Evolutionary conservation across 2,888 invertebrate genomes (phyloP).

Genomic region (Sinodicranocentrus sp.): DNA sequence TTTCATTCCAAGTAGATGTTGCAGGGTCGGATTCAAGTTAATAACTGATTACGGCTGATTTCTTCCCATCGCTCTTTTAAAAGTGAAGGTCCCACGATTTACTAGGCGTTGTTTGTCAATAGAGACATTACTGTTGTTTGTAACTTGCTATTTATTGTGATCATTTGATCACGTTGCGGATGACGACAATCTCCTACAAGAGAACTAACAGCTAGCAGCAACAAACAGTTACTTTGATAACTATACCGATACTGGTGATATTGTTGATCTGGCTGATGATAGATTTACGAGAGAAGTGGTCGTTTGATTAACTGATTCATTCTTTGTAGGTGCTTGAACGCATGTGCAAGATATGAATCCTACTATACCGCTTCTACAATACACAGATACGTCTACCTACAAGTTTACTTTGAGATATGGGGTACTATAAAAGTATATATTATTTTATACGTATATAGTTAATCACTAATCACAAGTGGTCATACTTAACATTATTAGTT

Average conservation of each 20-base stretch:
- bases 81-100: slow-evolving; percentile 72
- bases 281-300: slow-evolving; percentile 11
- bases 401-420: no score
- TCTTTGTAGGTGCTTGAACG: neutral
- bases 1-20: slow-evolving; percentile 21
- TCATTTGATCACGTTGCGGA: slow-evolving; percentile 5
- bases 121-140: neutral
- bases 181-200: slow-evolving; percentile 21
- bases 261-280: slow-evolving; percentile 1
- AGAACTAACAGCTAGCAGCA: slow-evolving; percentile 10
- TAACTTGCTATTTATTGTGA: neutral
- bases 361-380: no score
- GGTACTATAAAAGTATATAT: no score
- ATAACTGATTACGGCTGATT: slow-evolving; percentile 69
- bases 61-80: slow-evolving; percentile 71
- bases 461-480: no score
- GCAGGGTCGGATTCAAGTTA: slow-evolving; percentile 67
- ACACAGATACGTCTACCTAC: no score
- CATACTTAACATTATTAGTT: no score
- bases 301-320: slow-evolving; percentile 2
- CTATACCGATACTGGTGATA: neutral
- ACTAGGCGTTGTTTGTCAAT: slow-evolving; percentile 18
- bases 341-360: no score
- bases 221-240: slow-evolving; percentile 15
- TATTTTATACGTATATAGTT: no score